These are phyloP conservation scores for Podabrus alpinus DNA, from an alignment of 2,888 invertebrate genomes.

Conservation along the genomic window DNA sequence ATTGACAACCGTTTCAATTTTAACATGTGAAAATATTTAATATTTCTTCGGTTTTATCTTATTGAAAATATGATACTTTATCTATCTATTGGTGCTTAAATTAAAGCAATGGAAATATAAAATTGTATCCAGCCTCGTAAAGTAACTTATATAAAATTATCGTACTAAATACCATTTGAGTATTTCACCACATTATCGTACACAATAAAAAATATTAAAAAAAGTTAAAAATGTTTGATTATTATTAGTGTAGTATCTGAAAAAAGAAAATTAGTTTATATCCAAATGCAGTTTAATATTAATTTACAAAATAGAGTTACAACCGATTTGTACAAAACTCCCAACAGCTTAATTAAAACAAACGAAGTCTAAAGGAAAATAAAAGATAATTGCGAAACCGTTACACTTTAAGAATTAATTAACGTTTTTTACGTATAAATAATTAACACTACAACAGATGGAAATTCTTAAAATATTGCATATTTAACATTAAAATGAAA, in stretches of 20 bases:
- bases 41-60: not conserved
- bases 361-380: not conserved
- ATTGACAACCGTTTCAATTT: not conserved
- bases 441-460: not conserved
- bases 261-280: not conserved
- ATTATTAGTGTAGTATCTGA: no score
- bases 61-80: not conserved
- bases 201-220: not conserved
- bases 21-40: not conserved
- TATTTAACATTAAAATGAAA: not conserved
- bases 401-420: not conserved
- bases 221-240: not conserved
- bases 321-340: not conserved
- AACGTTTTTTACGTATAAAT: not conserved
- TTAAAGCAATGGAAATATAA: not conserved
- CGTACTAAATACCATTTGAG: not conserved
- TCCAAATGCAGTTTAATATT: not conserved
- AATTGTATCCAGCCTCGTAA: not conserved
- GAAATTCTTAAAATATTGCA: not conserved
- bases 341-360: not conserved
- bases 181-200: not conserved
- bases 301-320: not conserved
- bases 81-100: not conserved
- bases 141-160: not conserved
- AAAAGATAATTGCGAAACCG: not conserved